Evolutionary conservation across 2,113 vertebrate species (phyloP).

Genomic region (Macroglossus sobrinus): DNA sequence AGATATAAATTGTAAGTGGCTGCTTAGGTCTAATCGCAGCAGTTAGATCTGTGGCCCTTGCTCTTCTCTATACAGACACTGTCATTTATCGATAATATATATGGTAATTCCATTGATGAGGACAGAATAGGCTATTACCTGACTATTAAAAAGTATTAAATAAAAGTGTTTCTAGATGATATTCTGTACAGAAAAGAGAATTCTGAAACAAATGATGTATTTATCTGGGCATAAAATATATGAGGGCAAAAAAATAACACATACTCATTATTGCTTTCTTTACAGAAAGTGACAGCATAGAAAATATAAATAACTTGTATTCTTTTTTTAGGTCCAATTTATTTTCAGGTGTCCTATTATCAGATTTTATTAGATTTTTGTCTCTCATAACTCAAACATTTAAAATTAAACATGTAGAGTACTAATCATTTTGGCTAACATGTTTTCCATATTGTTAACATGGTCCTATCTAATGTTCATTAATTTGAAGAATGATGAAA

Average conservation of each 20-base stretch:
- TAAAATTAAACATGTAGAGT: background rate
- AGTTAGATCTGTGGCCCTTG: background rate
- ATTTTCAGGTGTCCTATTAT: background rate
- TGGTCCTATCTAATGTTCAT: background rate
- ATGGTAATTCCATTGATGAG: background rate
- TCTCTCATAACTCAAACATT: background rate
- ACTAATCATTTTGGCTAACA: background rate
- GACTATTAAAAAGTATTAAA: background rate
- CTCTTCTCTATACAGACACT: background rate
- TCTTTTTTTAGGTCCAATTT: slow-evolving; percentile 38
- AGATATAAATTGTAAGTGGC: background rate
- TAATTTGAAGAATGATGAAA: slow-evolving; percentile 12
- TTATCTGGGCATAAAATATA: background rate
- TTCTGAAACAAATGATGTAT: background rate
- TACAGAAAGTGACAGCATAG: background rate
- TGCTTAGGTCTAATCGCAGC: background rate
- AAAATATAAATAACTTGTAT: background rate
- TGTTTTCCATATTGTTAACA: background rate
- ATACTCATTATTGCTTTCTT: background rate
- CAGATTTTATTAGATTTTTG: background rate
- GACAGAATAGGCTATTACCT: background rate
- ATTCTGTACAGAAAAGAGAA: background rate
- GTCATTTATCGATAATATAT: background rate
- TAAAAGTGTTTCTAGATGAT: background rate
- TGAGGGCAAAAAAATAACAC: background rate